Evolutionary conservation across 53 echinoderm and acorn worm genomes (phyloP).

Genomic region (Temnopleurus reevesii): DNA sequence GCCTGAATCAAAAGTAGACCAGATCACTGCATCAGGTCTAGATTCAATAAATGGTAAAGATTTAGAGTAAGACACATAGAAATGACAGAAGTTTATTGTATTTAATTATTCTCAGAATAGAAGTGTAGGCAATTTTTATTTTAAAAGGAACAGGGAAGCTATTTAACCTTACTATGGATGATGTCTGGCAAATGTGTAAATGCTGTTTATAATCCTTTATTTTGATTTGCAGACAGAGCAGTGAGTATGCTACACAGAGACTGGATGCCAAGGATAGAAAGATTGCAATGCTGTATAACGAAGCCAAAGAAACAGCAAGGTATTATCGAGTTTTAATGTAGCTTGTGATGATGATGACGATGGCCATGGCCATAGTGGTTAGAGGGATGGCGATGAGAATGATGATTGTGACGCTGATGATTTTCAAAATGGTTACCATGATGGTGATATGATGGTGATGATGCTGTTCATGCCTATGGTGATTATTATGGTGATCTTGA

Average conservation of each 20-base stretch:
- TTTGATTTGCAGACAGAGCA: conserved; percentile 60
- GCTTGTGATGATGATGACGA: background rate
- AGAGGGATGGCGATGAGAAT: background rate
- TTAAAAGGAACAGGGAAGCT: no score
- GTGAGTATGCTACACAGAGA: conserved; percentile 71
- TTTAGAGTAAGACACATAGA: no score
- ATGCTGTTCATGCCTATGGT: background rate
- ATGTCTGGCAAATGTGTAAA: background rate
- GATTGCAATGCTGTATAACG: conserved; percentile 74
- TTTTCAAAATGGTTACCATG: background rate
- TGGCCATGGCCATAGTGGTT: background rate
- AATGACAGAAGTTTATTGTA: no score
- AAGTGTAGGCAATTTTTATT: no score
- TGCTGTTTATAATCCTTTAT: background rate
- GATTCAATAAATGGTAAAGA: no score
- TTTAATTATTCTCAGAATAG: no score
- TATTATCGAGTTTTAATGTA: conserved; percentile 4
- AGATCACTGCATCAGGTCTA: no score
- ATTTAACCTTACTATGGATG: no score
- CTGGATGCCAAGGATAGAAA: conserved; percentile 82
- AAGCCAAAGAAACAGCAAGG: conserved; percentile 81
- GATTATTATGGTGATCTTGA: background rate
- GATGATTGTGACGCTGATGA: background rate
- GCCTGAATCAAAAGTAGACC: no score
- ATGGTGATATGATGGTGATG: background rate